A percentile compares a stretch with the other conserved stretches of the same genome.
phyloP scores from a whole-genome alignment of 2,113 vertebrate genomes.

The Dissostichus mawsoni region DNA sequence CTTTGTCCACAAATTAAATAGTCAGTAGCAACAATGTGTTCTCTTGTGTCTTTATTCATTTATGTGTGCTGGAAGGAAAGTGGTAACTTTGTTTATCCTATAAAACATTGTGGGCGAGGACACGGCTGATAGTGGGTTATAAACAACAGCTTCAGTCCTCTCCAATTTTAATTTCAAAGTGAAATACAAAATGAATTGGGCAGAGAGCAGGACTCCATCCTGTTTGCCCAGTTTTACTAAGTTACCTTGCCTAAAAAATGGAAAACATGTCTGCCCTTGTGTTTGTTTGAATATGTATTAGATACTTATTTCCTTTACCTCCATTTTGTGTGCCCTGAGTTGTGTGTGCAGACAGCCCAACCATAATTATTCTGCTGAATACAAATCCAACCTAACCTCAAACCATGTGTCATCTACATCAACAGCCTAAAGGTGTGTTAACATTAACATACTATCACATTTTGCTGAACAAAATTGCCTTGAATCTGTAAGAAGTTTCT shows the following conservation, averaged over 20 bases:
- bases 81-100: neutral
- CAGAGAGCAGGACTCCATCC: neutral
- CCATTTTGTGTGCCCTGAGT: neutral
- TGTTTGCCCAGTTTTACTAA: neutral
- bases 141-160: neutral
- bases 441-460: slow-evolving; percentile 3
- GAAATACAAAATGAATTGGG: neutral
- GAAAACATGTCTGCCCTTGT: slow-evolving; percentile 21
- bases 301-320: neutral
- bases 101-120: neutral
- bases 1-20: slow-evolving; percentile 85
- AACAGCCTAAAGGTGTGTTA: slow-evolving; percentile 2
- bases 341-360: neutral
- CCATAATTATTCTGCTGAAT: slow-evolving; percentile 14
- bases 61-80: neutral
- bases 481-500: neutral
- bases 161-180: neutral
- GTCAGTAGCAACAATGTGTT: slow-evolving; percentile 75
- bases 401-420: slow-evolving; percentile 18
- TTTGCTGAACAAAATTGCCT: neutral
- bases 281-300: slow-evolving; percentile 14
- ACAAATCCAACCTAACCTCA: slow-evolving; percentile 2
- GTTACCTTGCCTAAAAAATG: slow-evolving; percentile 21
- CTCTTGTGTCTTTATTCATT: slow-evolving; percentile 47
- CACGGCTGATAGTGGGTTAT: neutral